Conservation (phyloP, 2,888 invertebrate species). For the Cheilosia impressa region DNA sequence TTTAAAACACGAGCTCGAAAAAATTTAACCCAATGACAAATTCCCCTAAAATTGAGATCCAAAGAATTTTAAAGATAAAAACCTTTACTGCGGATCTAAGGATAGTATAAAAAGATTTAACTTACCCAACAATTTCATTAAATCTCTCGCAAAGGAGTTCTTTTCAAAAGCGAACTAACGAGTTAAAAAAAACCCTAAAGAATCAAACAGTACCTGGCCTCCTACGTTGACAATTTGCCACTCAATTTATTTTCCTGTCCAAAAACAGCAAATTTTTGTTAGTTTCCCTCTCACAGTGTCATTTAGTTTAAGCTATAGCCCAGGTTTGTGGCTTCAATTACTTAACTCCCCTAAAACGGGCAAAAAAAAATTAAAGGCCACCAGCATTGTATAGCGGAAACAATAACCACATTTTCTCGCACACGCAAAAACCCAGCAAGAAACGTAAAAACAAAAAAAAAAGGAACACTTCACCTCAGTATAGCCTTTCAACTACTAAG, state of each 20-base stretch:
- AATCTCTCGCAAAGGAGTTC: background rate
- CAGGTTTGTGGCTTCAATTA: constrained; percentile 61
- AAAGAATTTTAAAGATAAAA: background rate
- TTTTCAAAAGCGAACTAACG: background rate
- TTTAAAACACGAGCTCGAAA: no score
- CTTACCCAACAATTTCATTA: background rate
- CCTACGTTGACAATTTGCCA: constrained; percentile 7
- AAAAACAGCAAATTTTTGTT: constrained; percentile 14
- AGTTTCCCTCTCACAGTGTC: background rate
- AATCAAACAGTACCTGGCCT: constrained; percentile 3
- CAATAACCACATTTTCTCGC: constrained; percentile 69
- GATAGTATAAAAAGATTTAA: background rate
- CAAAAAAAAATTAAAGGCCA: constrained; percentile 47
- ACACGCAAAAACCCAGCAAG: constrained; percentile 48
- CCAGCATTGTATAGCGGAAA: constrained; percentile 67
- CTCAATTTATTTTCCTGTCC: constrained; percentile 19
- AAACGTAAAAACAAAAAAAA: constrained; percentile 7
- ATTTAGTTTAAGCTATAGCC: background rate
- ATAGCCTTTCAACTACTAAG: constrained; percentile 29
- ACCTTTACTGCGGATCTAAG: background rate
- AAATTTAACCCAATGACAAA: no score
- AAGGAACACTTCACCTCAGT: constrained; percentile 37
- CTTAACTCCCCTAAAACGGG: constrained; percentile 49
- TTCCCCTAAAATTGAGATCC: no score
- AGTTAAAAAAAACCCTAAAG: background rate